Evolutionary conservation across 1,140 invertebrate genomes (phyloP).

Genomic region (Eciton burchellii): DNA sequence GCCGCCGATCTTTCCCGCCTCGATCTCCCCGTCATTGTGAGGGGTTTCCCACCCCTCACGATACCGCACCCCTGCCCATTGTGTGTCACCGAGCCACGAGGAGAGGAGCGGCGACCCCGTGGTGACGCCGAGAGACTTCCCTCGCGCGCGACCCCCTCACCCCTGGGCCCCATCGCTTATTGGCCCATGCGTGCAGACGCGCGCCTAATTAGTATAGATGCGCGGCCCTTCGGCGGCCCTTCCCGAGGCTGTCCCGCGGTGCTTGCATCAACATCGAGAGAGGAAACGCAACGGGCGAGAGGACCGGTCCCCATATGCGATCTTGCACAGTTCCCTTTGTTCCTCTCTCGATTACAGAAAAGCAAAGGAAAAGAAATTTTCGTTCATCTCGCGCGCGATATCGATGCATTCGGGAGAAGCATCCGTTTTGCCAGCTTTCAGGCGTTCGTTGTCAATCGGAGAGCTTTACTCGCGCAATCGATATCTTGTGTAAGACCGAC

Average conservation of each 20-base stretch:
- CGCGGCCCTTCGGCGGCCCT: slow-evolving; percentile 23
- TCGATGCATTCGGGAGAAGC: too few relatives aligned
- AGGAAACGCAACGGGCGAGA: neutral
- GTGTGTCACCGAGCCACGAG: slow-evolving; percentile 48
- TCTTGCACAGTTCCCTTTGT: neutral
- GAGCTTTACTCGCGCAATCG: too few relatives aligned
- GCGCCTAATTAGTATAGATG: slow-evolving; percentile 67
- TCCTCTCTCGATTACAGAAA: neutral
- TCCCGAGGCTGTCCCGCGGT: neutral
- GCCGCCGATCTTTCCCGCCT: slow-evolving; percentile 37
- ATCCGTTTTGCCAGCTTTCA: too few relatives aligned
- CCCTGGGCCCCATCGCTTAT: slow-evolving; percentile 61
- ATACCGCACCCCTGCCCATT: slow-evolving; percentile 61
- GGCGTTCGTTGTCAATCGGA: too few relatives aligned
- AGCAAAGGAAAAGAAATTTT: neutral
- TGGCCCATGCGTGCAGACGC: slow-evolving; percentile 56
- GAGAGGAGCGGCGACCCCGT: neutral
- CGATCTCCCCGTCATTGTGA: slow-evolving; percentile 60
- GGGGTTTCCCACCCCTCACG: slow-evolving; percentile 33
- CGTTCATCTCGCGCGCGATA: neutral
- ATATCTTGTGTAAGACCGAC: neutral
- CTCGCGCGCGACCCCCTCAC: slow-evolving; percentile 29
- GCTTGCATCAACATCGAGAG: slow-evolving; percentile 53
- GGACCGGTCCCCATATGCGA: neutral
- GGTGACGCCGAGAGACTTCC: slow-evolving; percentile 49